Percentiles rank a stretch among this genome's conserved stretches.
Conservation (phyloP, 1,140 invertebrate species). For the Gryon sp. region DNA sequence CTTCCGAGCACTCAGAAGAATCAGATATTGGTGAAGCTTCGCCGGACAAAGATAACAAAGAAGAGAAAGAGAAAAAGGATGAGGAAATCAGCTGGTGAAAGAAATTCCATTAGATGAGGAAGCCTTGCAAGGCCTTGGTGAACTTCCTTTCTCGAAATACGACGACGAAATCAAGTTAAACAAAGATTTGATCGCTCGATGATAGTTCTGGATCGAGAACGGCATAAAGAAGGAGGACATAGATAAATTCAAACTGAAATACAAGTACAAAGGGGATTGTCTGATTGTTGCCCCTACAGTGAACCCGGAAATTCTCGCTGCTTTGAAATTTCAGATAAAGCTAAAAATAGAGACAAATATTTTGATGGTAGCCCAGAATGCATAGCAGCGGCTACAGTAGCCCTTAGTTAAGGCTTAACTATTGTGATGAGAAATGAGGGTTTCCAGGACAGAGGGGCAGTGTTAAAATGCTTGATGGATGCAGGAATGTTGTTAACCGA, state of each 20-base stretch:
- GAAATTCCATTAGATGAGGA: neutral
- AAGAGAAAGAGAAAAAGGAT: neutral
- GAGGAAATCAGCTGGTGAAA: neutral
- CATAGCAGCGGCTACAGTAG: neutral
- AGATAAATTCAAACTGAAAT: neutral
- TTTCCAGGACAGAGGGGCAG: neutral
- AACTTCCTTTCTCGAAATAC: neutral
- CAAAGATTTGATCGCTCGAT: neutral
- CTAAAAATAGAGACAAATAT: constrained; percentile 8
- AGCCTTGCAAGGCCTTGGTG: neutral
- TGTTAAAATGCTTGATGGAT: neutral
- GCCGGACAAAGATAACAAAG: too few relatives aligned
- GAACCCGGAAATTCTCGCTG: constrained; percentile 7
- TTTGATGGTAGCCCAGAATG: neutral
- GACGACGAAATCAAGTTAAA: neutral
- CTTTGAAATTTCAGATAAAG: neutral
- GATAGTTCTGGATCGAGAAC: neutral
- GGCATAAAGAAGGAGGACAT: constrained; percentile 2
- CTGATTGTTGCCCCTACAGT: neutral
- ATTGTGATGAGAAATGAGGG: neutral
- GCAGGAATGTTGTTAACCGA: constrained; percentile 8
- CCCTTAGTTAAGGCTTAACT: neutral
- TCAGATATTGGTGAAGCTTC: too few relatives aligned
- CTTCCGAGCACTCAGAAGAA: too few relatives aligned
- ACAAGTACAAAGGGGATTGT: constrained; percentile 15